Conservation (phyloP, 2,797 vertebrate genomes). For the Chelon auratus region DNA sequence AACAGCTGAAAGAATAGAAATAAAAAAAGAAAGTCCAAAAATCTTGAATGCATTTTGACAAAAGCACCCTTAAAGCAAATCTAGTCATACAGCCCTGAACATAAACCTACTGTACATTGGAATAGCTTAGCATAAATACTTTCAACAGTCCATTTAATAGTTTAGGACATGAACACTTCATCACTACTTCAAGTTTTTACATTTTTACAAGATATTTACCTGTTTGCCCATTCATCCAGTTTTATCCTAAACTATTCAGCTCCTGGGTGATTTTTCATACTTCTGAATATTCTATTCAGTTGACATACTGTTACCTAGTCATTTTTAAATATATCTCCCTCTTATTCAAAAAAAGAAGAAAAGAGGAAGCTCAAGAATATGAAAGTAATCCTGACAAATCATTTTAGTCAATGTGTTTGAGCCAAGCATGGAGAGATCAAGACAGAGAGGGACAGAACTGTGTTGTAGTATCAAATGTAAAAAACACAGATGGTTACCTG, state of each 20-base stretch:
- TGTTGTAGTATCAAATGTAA: slow-evolving; percentile 25
- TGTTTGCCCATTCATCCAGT: too few relatives aligned
- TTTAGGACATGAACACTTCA: too few relatives aligned
- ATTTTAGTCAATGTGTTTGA: slow-evolving; percentile 7
- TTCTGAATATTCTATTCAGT: too few relatives aligned
- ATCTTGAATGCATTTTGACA: neutral
- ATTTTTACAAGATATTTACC: too few relatives aligned
- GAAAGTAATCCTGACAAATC: neutral
- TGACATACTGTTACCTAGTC: too few relatives aligned
- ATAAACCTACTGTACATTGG: too few relatives aligned
- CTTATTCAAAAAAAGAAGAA: neutral
- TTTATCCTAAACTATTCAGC: too few relatives aligned
- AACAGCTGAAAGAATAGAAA: neutral
- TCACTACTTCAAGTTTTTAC: too few relatives aligned
- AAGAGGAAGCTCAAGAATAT: neutral
- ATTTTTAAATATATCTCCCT: neutral
- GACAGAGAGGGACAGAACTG: slow-evolving; percentile 9
- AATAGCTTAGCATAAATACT: too few relatives aligned
- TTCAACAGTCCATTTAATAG: too few relatives aligned
- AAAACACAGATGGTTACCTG: slow-evolving; percentile 79
- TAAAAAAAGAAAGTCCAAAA: neutral
- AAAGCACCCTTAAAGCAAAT: neutral
- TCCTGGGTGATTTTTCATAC: too few relatives aligned
- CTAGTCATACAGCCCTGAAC: too few relatives aligned
- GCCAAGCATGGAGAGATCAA: neutral